Evolutionary conservation across 2,113 vertebrate species (phyloP).

Genomic region (Platichthys flesus): DNA sequence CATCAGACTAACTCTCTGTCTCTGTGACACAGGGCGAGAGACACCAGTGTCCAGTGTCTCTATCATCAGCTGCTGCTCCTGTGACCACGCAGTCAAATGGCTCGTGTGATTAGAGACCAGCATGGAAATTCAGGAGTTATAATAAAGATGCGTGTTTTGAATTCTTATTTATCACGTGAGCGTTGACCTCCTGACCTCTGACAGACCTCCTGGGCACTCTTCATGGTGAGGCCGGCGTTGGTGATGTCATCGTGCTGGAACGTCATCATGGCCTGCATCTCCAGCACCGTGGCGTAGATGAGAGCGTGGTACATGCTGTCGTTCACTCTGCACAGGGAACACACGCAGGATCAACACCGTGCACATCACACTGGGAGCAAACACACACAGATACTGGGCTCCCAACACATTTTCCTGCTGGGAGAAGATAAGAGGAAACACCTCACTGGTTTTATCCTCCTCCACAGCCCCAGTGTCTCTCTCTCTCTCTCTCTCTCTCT

Average conservation of each 20-base stretch:
- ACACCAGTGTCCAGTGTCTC: no score
- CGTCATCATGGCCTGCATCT: constrained; percentile 91
- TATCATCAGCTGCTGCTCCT: not conserved
- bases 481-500: no score
- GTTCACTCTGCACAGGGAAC: constrained; percentile 67
- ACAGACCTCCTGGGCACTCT: constrained; percentile 85
- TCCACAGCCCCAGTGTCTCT: not conserved
- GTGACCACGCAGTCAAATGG: constrained; percentile 71
- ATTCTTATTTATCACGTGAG: no score
- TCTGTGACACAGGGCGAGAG: no score
- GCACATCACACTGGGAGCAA: constrained; percentile 16
- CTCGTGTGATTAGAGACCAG: not conserved
- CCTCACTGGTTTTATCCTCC: constrained; percentile 21
- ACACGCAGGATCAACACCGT: constrained; percentile 22
- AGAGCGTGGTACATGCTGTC: constrained; percentile 88
- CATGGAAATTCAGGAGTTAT: constrained; percentile 50
- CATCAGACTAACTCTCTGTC: not conserved
- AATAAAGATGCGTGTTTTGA: not conserved
- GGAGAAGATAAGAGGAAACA: constrained; percentile 51
- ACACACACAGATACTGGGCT: not conserved
- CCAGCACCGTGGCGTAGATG: constrained; percentile 86
- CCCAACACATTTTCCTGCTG: constrained; percentile 27
- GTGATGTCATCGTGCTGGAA: constrained; percentile 86
- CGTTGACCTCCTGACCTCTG: constrained; percentile 77
- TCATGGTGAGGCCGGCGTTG: constrained; percentile 86